Evolutionary conservation across 2,888 invertebrate genomes (phyloP).

Genomic region (Pammene fasciana): DNA sequence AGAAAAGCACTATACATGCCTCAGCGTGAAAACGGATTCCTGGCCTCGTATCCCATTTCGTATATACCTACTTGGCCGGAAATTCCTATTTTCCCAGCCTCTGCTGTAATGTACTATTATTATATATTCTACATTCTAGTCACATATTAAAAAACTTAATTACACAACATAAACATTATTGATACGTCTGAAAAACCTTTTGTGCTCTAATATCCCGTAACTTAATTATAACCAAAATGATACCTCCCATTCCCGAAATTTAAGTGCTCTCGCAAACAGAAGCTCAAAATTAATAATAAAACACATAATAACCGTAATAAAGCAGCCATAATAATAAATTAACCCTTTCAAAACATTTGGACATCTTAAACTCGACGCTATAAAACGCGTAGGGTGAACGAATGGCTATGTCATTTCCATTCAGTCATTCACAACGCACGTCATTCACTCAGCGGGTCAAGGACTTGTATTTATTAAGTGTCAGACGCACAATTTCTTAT

Average conservation of each 20-base stretch:
- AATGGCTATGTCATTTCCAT: conserved; percentile 25
- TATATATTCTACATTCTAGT: too few relatives aligned
- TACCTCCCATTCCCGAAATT: conserved; percentile 9
- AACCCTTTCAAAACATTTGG: conserved; percentile 34
- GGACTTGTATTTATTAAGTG: conserved; percentile 38
- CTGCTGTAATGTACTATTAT: too few relatives aligned
- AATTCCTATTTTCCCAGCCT: too few relatives aligned
- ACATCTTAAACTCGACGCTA: conserved; percentile 26
- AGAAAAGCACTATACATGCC: too few relatives aligned
- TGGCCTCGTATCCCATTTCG: too few relatives aligned
- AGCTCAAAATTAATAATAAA: conserved; percentile 30
- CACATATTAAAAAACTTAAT: too few relatives aligned
- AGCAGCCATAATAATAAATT: conserved; percentile 35
- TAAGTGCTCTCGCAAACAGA: conserved; percentile 20
- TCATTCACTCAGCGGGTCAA: conserved; percentile 38
- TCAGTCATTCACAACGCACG: conserved; percentile 27
- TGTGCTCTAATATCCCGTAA: conserved; percentile 9
- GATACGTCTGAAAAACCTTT: background rate
- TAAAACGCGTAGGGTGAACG: conserved; percentile 25
- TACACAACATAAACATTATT: background rate
- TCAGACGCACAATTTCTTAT: conserved; percentile 31
- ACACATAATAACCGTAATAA: conserved; percentile 32
- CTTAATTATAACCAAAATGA: conserved; percentile 23
- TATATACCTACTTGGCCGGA: too few relatives aligned
- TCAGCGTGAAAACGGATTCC: too few relatives aligned